Evolutionary conservation across 1,140 invertebrate species (phyloP), one percentile per base, ranked within the genome.

Genomic region (Neodiprion lecontei): DNA sequence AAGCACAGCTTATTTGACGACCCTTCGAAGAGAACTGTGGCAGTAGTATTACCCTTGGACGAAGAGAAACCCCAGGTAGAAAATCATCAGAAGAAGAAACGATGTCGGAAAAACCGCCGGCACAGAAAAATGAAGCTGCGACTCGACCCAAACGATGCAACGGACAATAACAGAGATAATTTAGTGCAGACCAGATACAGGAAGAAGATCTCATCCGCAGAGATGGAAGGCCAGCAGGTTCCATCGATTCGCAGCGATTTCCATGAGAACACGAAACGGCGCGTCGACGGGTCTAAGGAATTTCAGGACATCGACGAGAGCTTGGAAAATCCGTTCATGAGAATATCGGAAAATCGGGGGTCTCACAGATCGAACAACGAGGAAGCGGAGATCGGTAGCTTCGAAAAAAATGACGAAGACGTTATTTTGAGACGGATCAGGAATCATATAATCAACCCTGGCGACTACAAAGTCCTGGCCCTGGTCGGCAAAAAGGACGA

Each of bases 21-120:
- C 40, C 72, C 65, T n/a, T 11, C 48, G 47, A 80, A 79, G 28
- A 78, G 76, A 65, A 79, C 77, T 1, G 72, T 72, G 21, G 67
- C 12, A 79, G 9, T 77, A 17, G 67, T 79, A 23, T 72, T 80
- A 14, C 75, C 80, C 23, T 14, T 70, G 48, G 69, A 47, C 67
- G 71, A 74, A 53, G 48, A 53, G 61, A 40, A 70, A 21, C 70
- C 75, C 48, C 49, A 1, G 12, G 67, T 74, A 10, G 70, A 66
- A 72, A 69, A 47, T 53, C 23, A 14, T 8, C 76, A 70, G 73
- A 80, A 76, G 71, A 77, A 5, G 9, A 81, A 81, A 47, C 82
- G 79, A 48, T 81, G 82, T 23, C 21, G 50, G 67, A 17, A 10
- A 17, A 21, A 9, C 17, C 67, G n/a, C n/a, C 28, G n/a, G n/a